Evolutionary conservation across 2,888 invertebrate species (phyloP).

Genomic region (Microplitis manilae): DNA sequence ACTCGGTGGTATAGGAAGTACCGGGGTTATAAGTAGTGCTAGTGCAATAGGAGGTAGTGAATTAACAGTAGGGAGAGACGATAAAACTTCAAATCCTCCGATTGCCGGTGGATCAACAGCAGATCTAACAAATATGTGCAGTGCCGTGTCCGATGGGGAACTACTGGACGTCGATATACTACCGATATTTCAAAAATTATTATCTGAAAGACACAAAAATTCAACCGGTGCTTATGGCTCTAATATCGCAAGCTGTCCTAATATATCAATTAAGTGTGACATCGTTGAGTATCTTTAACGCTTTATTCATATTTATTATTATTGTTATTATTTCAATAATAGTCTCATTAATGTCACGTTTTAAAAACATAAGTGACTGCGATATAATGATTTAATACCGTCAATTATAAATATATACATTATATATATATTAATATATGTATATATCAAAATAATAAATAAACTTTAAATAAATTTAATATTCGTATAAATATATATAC

Average conservation of each 20-base stretch:
- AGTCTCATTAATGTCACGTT: slow-evolving; percentile 17
- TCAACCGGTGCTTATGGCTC: slow-evolving; percentile 80
- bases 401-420: slow-evolving; percentile 46
- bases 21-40: slow-evolving; percentile 29
- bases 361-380: slow-evolving; percentile 31
- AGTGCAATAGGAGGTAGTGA: slow-evolving; percentile 39
- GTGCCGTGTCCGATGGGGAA: slow-evolving; percentile 88
- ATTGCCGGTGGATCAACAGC: slow-evolving; percentile 61
- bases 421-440: slow-evolving; percentile 7
- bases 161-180: slow-evolving; percentile 88
- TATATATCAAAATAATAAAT: slow-evolving; percentile 21
- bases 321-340: not conserved
- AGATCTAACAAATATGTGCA: slow-evolving; percentile 75
- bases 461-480: slow-evolving; percentile 21
- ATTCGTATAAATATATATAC: not conserved
- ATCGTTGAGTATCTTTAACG: slow-evolving; percentile 92
- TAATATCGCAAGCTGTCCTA: slow-evolving; percentile 91
- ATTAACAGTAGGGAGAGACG: slow-evolving; percentile 38
- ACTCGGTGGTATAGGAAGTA: slow-evolving; percentile 5
- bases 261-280: slow-evolving; percentile 96
- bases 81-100: slow-evolving; percentile 23
- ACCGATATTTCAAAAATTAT: slow-evolving; percentile 93
- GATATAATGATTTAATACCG: slow-evolving; percentile 23
- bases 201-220: slow-evolving; percentile 84
- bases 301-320: slow-evolving; percentile 14